Conservation (phyloP, 2,113 vertebrate species). For the Aythya baeri region DNA sequence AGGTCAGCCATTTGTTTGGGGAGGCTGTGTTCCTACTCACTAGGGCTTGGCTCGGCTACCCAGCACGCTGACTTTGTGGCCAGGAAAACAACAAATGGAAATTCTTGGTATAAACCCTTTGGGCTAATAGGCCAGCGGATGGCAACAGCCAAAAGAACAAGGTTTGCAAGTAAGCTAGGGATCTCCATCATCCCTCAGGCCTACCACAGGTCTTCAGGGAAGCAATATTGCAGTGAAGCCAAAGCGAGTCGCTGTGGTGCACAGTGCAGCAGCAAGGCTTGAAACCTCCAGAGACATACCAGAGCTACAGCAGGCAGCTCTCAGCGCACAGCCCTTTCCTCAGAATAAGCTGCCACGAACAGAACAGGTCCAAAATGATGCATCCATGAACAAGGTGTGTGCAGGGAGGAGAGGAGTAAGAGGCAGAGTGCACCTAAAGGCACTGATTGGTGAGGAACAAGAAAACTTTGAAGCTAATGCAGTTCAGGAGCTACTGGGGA, state of each 20-base stretch:
- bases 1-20: neutral
- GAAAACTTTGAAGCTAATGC: neutral
- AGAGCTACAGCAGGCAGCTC: neutral
- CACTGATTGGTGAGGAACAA: neutral
- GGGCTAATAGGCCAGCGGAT: neutral
- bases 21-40: neutral
- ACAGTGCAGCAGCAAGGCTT: neutral
- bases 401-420: neutral
- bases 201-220: neutral
- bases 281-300: neutral
- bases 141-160: neutral
- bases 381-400: fast-evolving
- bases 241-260: neutral
- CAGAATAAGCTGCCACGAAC: neutral
- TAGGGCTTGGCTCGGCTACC: neutral
- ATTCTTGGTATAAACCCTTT: neutral
- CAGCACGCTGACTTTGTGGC: neutral
- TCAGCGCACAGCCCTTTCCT: fast-evolving
- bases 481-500: neutral
- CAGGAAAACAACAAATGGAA: neutral
- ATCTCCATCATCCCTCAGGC: neutral
- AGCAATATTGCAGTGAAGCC: neutral
- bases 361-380: fast-evolving
- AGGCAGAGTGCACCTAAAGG: neutral
- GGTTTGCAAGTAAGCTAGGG: neutral